Base-by-base conservation (phyloP, 2,797 vertebrate species). In the Danio kyathit region DNA sequence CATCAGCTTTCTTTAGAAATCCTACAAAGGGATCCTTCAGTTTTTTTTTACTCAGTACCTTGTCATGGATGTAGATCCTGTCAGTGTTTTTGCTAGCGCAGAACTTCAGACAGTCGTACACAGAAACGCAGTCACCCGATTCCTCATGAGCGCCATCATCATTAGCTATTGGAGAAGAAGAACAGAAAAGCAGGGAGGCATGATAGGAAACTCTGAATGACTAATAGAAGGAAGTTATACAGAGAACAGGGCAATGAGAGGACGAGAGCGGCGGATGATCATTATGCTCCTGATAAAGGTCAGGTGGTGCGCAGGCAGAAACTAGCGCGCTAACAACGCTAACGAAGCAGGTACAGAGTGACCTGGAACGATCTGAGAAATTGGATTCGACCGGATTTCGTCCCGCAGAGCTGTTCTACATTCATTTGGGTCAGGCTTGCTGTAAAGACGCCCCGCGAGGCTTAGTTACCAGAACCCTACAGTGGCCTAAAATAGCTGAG, bases 31-130 rank as follows among this genome's bases (percentile, higher is more conserved):
- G 29, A 29, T 29, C 29, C 29, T 29, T 29, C 29, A 29, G 29
- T n/a, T 29, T 29, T 29, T 29, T 49, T 46, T 61, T 46, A 5
- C 40, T 14, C 38, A n/a, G 56, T 91, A 98, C 98, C 96, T 97
- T 93, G 80, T 94, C 89, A 81, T 96, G 97, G 79, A 99, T 90
- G 82, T 96, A 96, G 89, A 99, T 95, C 84, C 97, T 93, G 72
- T 99, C 97, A 6, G 96, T 99, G 88, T 98, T 94, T 88, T 87
- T 94, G 93, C 97, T 99, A 89, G 96, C 95, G 41, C 95, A 94
- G 90, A 98, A 99, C 95, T 94, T 93, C 85, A 99, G 91, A 83
- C 89, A 87, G 2, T 93, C 92, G 86, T 95, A 95, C 21, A 93
- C 70, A 4, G 93, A 93, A 74, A 89, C 86, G 1, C 54, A 17